Evolutionary conservation across 64 coral and sea anemone genomes (phyloP), one percentile per base, ranked within the genome.

Genomic region (Exaiptasia diaphana): DNA sequence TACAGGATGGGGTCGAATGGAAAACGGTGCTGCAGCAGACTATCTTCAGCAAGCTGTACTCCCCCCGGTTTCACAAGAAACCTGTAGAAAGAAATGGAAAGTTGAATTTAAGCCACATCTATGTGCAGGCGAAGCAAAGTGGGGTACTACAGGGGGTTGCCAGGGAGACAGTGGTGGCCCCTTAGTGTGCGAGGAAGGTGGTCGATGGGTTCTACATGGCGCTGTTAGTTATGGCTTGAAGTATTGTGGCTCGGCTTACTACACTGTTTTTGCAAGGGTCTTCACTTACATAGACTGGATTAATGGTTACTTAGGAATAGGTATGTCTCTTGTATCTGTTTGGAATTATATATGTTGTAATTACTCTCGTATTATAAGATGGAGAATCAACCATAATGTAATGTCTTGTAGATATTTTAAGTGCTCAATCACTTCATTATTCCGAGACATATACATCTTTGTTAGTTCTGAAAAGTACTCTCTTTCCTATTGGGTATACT

Each of bases 1-100:
- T 55, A 17, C 52, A 90, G 88, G 88, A 59, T 90, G 88, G 88
- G 88, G 80, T 12, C 81, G 82, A 49, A 82, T 83, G 55, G 50
- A 21, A 2, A 79, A 71, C 0, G 86, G 86, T 58, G 46, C 29
- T 22, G 71, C 77, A 18, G 76, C 80, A 25, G 29, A 54, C 9
- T 81, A 81, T 44, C 68, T 89, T 14, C 86, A 89, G 49, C 86
- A 89, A 34, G 86, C 86, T 33, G 24, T 39, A 24, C 21, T 89
- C 14, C 76, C 86, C 13, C 86, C 86, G 45, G 70, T 86, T 29
- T 31, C 70, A 1, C 64, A 86, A 11, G 83, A 75, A 7, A 55
- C 49, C 6, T 86, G 83, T 63, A 40, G 56, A 37, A 77, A 49
- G 35, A 86, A 86, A n/a, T n/a, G n/a, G n/a, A n/a, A n/a, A n/a